Evolutionary conservation across 1,140 invertebrate genomes (phyloP).

Genomic region (Aporrectodea caliginosa): DNA sequence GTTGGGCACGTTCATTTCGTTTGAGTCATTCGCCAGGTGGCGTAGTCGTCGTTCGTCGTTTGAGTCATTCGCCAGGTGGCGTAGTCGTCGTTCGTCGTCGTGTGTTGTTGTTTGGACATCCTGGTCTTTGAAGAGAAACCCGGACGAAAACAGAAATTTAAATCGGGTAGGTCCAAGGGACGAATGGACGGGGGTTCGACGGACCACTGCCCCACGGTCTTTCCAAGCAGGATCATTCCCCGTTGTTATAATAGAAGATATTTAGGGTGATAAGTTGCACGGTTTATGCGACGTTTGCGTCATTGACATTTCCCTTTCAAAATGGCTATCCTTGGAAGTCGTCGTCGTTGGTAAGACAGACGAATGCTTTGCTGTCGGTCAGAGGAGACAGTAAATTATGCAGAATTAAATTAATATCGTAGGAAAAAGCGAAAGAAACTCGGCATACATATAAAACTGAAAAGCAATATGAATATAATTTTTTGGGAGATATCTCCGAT

Average conservation of each 20-base stretch:
- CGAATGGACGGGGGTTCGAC: no score
- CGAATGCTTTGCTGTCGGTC: not conserved
- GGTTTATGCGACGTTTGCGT: not conserved
- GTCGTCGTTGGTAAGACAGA: not conserved
- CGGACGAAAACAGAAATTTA: not conserved
- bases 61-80: no score
- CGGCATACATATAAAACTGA: no score
- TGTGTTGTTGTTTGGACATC: no score
- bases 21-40: no score
- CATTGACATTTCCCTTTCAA: not conserved
- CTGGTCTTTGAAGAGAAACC: not conserved
- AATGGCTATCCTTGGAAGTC: not conserved
- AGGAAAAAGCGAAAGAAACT: no score
- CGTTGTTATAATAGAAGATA: not conserved
- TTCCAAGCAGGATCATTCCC: not conserved
- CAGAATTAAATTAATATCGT: not conserved
- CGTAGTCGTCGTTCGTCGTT: no score
- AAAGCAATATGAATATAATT: no score
- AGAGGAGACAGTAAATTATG: not conserved
- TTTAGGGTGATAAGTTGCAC: no score
- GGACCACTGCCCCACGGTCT: not conserved
- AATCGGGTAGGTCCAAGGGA: not conserved
- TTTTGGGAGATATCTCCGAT: no score
- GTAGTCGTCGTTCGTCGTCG: no score
- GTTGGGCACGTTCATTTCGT: no score